Evolutionary conservation across 2,113 vertebrate genomes (phyloP).

Genomic region (Scytalopus superciliaris): DNA sequence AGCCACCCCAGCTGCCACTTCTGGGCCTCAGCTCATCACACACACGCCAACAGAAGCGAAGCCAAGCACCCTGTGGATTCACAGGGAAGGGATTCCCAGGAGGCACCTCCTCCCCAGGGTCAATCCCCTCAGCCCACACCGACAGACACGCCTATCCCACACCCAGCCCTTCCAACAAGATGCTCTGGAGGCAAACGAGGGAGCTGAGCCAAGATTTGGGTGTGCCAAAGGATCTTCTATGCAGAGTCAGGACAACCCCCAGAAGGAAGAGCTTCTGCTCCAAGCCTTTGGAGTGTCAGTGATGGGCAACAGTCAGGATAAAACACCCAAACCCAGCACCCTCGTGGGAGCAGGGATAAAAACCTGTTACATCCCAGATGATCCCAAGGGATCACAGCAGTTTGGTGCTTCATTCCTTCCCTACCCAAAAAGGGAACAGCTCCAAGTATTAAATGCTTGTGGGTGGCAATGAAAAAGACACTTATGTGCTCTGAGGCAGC

Average conservation of each 20-base stretch:
- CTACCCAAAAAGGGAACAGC: background rate
- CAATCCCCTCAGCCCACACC: background rate
- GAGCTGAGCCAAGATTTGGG: background rate
- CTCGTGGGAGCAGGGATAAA: background rate
- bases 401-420: background rate
- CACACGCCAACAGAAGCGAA: accelerated
- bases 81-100: background rate
- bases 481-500: background rate
- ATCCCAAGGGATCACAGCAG: background rate
- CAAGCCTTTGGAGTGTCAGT: accelerated
- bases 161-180: background rate
- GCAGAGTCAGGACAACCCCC: background rate
- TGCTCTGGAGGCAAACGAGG: accelerated
- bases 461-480: background rate
- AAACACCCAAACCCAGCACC: background rate
- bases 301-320: accelerated
- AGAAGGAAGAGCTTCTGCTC: background rate
- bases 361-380: too few species aligned
- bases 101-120: background rate
- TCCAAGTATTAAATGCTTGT: background rate
- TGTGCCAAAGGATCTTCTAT: background rate
- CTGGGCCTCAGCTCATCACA: background rate
- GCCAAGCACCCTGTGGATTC: background rate
- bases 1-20: background rate
- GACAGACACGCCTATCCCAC: accelerated